Percentiles rank a stretch among this genome's conserved stretches.
Evolutionary conservation across 2,888 invertebrate genomes (phyloP).

Genomic region (Hypselothyrea guttata): DNA sequence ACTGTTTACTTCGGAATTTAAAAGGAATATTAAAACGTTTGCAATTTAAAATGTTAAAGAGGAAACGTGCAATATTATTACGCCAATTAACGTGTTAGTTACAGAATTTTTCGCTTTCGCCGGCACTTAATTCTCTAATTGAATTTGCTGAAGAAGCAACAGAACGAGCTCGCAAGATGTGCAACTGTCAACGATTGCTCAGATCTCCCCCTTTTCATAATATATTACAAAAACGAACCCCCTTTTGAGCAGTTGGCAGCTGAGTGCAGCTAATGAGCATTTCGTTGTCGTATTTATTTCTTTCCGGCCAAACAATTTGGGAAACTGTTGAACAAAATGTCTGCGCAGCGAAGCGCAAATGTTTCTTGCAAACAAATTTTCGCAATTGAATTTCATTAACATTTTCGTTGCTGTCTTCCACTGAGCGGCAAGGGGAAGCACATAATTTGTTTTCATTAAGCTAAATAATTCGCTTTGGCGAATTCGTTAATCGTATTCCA

Average conservation of each 20-base stretch:
- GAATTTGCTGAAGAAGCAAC: too few species aligned
- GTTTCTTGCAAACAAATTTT: slow-evolving; percentile 15
- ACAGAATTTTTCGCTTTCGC: too few species aligned
- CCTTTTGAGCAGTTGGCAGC: slow-evolving; percentile 7
- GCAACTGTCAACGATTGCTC: too few species aligned
- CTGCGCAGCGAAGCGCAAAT: slow-evolving; percentile 27
- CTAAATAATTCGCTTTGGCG: slow-evolving; percentile 22
- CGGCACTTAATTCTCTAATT: too few species aligned
- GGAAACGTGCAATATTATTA: too few species aligned
- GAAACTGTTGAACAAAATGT: slow-evolving; percentile 40
- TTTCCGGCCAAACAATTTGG: slow-evolving; percentile 52
- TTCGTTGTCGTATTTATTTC: slow-evolving; percentile 15
- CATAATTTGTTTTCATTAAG: slow-evolving; percentile 28
- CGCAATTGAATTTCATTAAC: slow-evolving; percentile 15
- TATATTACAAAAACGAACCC: background rate
- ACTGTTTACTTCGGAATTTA: too few species aligned
- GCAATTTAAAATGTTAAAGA: too few species aligned
- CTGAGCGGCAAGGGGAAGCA: background rate
- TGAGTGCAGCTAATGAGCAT: slow-evolving; percentile 31
- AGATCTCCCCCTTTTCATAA: too few species aligned
- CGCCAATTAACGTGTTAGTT: too few species aligned
- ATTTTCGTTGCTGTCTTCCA: background rate
- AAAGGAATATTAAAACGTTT: too few species aligned
- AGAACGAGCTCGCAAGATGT: too few species aligned
- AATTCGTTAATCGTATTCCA: slow-evolving; percentile 28